Evolutionary conservation across 2,888 invertebrate genomes (phyloP), one percentile per base, ranked within the genome.

Genomic region (Globia sparganii): DNA sequence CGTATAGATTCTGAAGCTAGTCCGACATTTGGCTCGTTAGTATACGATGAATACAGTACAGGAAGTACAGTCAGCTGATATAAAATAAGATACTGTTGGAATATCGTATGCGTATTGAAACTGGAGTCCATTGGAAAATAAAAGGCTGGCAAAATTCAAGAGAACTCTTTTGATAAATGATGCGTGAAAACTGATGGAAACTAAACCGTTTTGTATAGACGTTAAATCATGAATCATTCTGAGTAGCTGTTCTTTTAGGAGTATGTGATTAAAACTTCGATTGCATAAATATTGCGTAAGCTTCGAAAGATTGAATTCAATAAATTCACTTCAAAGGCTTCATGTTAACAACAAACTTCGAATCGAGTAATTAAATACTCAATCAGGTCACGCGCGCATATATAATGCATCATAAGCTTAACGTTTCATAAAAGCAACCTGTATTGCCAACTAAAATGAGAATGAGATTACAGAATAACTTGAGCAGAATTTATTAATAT

Each of bases 401-500:
- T 43, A 4, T 43, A 43, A 43, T 43, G 43, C 13, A 4, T 43
- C 9, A 43, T 40, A 40, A 40, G n/a, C 46, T 40, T 58, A 40
- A 40, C 8, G 25, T 34, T 43, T 18, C 31, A 37, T 49, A 40
- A 28, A 58, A 43, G 21, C 34, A 64, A 77, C 18, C 2, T 59
- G n/a, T 59, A 53, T 65, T 53, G n/a, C 49, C 25, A 56, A 56
- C 56, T 62, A 53, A 66, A 58, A 58, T 62, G 21, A 67, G 0
- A 65, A 69, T 66, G 8, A 66, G n/a, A 58, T 80, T 59, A 67
- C 43, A 75, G 34, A 78, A 72, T 72, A 72, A 64, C 34, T 73
- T 74, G 61, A 67, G 72, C 34, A 69, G 64, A 77, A 75, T 78
- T 83, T 78, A 79, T 86, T 77, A 82, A 83, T 84, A 80, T 80